A percentile compares a stretch with the other conserved stretches of the same genome.
phyloP scores from a whole-genome alignment of 2,888 invertebrate genomes.

The Netelia melanura region DNA sequence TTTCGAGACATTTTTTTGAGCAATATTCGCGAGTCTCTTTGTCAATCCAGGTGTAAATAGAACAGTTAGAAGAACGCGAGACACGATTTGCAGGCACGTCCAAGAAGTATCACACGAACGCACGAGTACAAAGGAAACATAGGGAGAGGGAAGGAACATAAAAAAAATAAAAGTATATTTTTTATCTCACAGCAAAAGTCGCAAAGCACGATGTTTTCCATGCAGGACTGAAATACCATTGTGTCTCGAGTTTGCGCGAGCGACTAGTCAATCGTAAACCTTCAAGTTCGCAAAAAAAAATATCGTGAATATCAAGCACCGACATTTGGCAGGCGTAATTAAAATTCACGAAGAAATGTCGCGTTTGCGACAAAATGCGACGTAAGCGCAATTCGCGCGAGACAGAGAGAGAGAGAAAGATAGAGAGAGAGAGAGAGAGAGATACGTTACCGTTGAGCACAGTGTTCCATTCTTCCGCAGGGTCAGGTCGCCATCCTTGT shows the following conservation, averaged over 20 bases:
- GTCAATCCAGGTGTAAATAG: constrained; percentile 44
- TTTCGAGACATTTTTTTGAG: constrained; percentile 39
- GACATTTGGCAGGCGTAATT: not conserved
- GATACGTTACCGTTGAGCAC: constrained; percentile 77
- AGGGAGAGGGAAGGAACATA: not conserved
- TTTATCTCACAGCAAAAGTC: constrained; percentile 54
- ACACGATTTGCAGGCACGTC: constrained; percentile 8
- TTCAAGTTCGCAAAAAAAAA: not conserved
- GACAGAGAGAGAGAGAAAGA: constrained; percentile 20
- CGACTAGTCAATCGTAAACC: constrained; percentile 19
- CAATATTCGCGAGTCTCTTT: constrained; percentile 41
- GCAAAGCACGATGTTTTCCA: constrained; percentile 42
- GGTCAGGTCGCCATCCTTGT: constrained; percentile 83
- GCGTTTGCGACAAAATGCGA: constrained; percentile 50
- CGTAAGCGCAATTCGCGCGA: constrained; percentile 42
- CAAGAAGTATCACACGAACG: constrained; percentile 40
- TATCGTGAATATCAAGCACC: not conserved
- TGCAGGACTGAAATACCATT: constrained; percentile 22
- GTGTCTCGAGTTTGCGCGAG: constrained; percentile 28
- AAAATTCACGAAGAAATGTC: not conserved
- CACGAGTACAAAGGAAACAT: constrained; percentile 52
- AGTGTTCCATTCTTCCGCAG: constrained; percentile 82
- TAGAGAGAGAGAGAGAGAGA: constrained; percentile 25
- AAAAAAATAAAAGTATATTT: constrained; percentile 27
- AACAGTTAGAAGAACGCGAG: constrained; percentile 18